Percentiles rank a stretch among this genome's conserved stretches.
Evolutionary conservation across 2,113 vertebrate species (phyloP).

Genomic region (Dasypus novemcinctus): DNA sequence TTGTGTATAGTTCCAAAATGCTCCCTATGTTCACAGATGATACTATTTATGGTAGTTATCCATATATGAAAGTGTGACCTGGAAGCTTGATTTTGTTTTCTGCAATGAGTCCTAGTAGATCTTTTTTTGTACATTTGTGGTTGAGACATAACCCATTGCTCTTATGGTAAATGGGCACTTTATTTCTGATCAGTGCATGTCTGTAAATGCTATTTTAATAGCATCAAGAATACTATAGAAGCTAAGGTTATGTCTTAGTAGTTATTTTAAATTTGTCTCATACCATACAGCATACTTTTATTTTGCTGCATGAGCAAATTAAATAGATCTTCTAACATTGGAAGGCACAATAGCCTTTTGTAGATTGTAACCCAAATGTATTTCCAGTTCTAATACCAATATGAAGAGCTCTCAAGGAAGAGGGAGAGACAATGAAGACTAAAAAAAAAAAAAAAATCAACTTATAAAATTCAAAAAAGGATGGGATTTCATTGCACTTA

Average conservation of each 20-base stretch:
- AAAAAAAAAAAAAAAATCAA: neutral
- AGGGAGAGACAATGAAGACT: neutral
- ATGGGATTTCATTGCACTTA: slow-evolving; percentile 31
- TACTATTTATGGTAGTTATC: neutral
- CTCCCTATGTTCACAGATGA: slow-evolving; percentile 1
- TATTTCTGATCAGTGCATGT: neutral
- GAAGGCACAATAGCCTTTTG: neutral
- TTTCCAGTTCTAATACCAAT: neutral
- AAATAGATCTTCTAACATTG: neutral
- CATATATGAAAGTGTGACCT: neutral
- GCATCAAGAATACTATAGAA: neutral
- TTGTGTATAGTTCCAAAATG: neutral
- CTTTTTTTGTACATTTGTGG: neutral
- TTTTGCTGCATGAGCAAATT: neutral
- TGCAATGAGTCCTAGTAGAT: neutral
- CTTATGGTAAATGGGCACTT: neutral
- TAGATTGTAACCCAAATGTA: neutral
- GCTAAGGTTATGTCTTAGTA: neutral
- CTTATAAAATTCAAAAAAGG: slow-evolving; percentile 39
- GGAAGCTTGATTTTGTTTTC: neutral
- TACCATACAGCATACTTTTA: neutral
- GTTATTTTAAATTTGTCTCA: neutral
- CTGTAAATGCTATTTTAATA: neutral
- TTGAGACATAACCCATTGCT: neutral
- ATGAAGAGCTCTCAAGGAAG: neutral